Evolutionary conservation across 1,140 invertebrate species (phyloP), one percentile per base, ranked within the genome.

Genomic region (Bathynomus jamesi): DNA sequence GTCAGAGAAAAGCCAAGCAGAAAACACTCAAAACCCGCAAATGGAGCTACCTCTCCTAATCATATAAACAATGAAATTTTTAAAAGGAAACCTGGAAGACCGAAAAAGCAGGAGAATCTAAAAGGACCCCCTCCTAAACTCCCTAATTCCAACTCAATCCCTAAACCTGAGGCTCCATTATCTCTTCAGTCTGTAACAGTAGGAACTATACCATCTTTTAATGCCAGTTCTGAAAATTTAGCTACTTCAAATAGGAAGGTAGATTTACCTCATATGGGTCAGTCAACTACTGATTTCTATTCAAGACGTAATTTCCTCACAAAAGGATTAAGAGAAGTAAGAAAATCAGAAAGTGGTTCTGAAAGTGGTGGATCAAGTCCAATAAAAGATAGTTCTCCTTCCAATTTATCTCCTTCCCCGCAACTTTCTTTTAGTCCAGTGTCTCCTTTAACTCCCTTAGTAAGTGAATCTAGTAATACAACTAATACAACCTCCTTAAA

Each of bases 311-410:
- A 53, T 53, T 74, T 69, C 27, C 60, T 74, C 13, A 76, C 75
- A 27, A 72, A 73, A 62, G 75, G 75, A 10, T 69, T 76, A 40
- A 65, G 75, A 11, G 75, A 76, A 28, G 72, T 76, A 17, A 67
- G 75, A 21, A 76, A 76, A 32, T 31, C 63, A 40, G 75, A 76
- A 40, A 72, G 71, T 69, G 75, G 72, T 21, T 27, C 27, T 31
- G 65, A 70, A 61, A 69, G 67, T 61, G 66, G 29, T 11, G 4
- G 27, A 68, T 13, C 65, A 27, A 30, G 13, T 69, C 13, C 28
- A 1, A 30, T 30, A 17, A 61, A 61, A n/a, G 53, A 61, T 29
- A 69, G 30, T 11, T 30, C 21, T 2, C 46, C 28, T 24, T 7
- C 67, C 5, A 61, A 11, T 53, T 53, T 53, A 69, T 28, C 21